Conservation (phyloP, 2,888 invertebrate species). For the Apamea crenata region DNA sequence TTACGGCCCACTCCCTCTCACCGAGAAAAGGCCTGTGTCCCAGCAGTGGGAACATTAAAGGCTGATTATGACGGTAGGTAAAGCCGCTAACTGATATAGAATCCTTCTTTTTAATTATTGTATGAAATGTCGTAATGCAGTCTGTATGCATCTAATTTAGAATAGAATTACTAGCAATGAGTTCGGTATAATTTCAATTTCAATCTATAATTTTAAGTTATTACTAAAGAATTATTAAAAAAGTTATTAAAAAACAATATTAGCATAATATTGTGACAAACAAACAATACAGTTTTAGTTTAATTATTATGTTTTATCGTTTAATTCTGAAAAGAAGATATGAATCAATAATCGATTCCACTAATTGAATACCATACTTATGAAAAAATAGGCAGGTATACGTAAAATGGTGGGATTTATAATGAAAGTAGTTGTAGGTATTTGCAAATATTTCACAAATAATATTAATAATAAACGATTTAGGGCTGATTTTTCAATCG, state of each 20-base stretch:
- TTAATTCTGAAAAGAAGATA: slow-evolving; percentile 43
- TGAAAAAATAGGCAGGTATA: background rate
- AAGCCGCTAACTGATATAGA: background rate
- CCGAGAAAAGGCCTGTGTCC: background rate
- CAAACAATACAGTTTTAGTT: slow-evolving; percentile 12
- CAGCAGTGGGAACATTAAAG: background rate
- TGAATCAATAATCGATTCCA: slow-evolving; percentile 51
- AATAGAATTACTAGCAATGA: background rate
- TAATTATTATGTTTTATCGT: slow-evolving; percentile 40
- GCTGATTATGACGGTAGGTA: background rate
- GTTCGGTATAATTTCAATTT: background rate
- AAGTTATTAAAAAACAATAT: no score
- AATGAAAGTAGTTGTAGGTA: background rate
- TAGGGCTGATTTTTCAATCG: no score
- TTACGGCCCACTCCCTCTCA: background rate
- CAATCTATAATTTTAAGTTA: background rate
- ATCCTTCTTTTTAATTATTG: background rate
- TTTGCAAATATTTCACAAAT: background rate
- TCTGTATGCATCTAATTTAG: background rate
- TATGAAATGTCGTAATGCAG: background rate
- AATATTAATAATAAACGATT: no score
- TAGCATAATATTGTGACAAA: slow-evolving; percentile 10
- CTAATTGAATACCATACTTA: slow-evolving; percentile 28
- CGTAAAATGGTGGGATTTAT: background rate
- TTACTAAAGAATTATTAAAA: no score